Evolutionary conservation across 1,140 invertebrate genomes (phyloP).

Genomic region (Aleiodes sp.): DNA sequence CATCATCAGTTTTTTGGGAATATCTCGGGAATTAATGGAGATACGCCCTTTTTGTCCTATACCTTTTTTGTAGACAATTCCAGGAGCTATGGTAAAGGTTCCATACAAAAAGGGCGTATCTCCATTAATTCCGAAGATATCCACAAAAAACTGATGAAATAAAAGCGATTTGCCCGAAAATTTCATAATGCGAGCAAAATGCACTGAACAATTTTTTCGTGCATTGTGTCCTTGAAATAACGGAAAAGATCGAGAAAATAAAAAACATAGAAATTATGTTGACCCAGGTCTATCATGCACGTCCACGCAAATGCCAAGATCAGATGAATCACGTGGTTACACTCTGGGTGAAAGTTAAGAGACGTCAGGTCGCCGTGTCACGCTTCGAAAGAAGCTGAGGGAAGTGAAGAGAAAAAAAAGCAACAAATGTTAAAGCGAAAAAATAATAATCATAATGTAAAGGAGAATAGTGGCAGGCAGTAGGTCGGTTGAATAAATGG

Average conservation of each 20-base stretch:
- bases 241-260: not conserved
- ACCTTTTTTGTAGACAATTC: too few relatives aligned
- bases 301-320: conserved; percentile 34
- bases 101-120: too few relatives aligned
- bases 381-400: conserved; percentile 18
- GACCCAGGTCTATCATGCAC: conserved; percentile 6
- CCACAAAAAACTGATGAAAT: too few relatives aligned
- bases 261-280: conserved; percentile 2
- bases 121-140: too few relatives aligned
- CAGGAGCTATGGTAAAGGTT: too few relatives aligned
- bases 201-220: too few relatives aligned
- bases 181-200: too few relatives aligned
- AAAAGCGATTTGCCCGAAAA: too few relatives aligned
- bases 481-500: conserved; percentile 12
- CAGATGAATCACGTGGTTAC: conserved; percentile 32
- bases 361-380: conserved; percentile 37
- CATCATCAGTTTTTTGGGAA: too few relatives aligned
- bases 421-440: not conserved
- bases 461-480: conserved; percentile 1
- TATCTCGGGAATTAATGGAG: too few relatives aligned
- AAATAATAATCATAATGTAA: not conserved
- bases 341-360: not conserved
- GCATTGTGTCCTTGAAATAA: not conserved
- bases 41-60: too few relatives aligned
- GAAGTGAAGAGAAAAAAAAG: conserved; percentile 10